A percentile compares a stretch with the other conserved stretches of the same genome.
These are phyloP conservation scores for Cryptophagus acutangulus DNA, from an alignment of 2,888 invertebrate species.

Conservation along the genomic window DNA sequence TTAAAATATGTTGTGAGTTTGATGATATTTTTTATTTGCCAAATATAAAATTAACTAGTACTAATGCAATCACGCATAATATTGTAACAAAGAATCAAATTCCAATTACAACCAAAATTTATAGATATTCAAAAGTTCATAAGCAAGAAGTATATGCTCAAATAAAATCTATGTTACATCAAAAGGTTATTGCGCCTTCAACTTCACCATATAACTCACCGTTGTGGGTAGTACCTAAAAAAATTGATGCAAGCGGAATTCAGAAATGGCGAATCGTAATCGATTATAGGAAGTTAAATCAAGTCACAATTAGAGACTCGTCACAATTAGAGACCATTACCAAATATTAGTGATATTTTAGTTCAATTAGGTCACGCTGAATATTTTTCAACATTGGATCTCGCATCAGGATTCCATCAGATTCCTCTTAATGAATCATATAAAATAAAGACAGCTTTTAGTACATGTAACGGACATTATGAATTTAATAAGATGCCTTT, in stretches of 20 bases:
- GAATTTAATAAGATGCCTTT: too few species aligned
- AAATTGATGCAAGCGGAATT: background rate
- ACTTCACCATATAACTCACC: background rate
- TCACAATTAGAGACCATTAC: too few species aligned
- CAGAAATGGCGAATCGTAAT: too few species aligned
- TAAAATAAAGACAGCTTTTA: too few species aligned
- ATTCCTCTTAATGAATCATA: constrained; percentile 24
- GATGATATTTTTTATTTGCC: background rate
- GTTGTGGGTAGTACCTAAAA: too few species aligned
- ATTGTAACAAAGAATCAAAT: background rate
- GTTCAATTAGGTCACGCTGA: background rate
- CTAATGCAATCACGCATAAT: background rate
- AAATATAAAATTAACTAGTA: background rate
- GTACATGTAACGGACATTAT: too few species aligned
- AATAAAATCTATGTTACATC: background rate
- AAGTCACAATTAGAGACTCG: background rate
- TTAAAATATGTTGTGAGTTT: background rate
- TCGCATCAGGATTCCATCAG: too few species aligned
- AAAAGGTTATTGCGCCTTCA: constrained; percentile 3
- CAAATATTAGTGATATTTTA: constrained; percentile 11
- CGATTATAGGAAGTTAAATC: constrained; percentile 4
- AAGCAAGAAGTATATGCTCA: background rate
- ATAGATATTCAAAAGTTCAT: constrained; percentile 1
- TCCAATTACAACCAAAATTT: background rate
- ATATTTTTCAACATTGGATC: too few species aligned